Percentiles rank a stretch among this genome's conserved stretches.
phyloP scores from a whole-genome alignment of 1,140 invertebrate species.

The Meloidogyne floridensis region DNA sequence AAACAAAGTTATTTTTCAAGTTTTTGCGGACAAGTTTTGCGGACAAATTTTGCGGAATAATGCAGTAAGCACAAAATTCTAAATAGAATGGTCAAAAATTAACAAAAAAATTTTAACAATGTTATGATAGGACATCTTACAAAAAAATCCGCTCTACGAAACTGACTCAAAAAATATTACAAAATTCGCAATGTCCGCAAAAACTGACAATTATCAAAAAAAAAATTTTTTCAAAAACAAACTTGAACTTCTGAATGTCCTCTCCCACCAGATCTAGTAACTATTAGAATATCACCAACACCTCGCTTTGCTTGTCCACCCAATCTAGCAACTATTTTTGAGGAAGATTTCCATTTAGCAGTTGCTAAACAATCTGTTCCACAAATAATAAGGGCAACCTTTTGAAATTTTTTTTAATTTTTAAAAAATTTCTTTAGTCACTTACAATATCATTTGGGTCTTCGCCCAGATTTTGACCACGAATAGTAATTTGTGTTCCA shows the following conservation, averaged over 20 bases:
- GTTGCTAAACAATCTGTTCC: slow-evolving; percentile 89
- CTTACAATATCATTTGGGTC: slow-evolving; percentile 69
- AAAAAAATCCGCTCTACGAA: slow-evolving; percentile 69
- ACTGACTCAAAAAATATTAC: too few relatives aligned
- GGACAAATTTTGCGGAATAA: too few relatives aligned
- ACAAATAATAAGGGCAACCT: slow-evolving; percentile 86
- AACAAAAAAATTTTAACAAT: too few relatives aligned
- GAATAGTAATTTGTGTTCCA: slow-evolving; percentile 85
- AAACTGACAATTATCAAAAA: neutral
- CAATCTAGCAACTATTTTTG: slow-evolving; percentile 92
- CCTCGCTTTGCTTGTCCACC: slow-evolving; percentile 83
- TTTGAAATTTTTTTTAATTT: neutral
- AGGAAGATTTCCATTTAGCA: slow-evolving; percentile 94
- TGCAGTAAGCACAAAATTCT: too few relatives aligned
- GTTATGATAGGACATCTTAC: too few relatives aligned
- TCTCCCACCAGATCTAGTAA: slow-evolving; percentile 83
- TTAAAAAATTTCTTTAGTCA: slow-evolving; percentile 45
- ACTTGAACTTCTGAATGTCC: slow-evolving; percentile 70
- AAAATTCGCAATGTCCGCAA: neutral
- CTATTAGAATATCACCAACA: slow-evolving; percentile 87
- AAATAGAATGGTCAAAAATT: too few relatives aligned
- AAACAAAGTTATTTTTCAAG: neutral
- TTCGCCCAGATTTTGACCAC: slow-evolving; percentile 90
- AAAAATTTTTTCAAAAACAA: neutral
- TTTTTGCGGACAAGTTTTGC: too few relatives aligned